Percentiles rank a stretch among this genome's conserved stretches.
Conservation (phyloP, 2,888 invertebrate genomes). For the Deilephila porcellus region DNA sequence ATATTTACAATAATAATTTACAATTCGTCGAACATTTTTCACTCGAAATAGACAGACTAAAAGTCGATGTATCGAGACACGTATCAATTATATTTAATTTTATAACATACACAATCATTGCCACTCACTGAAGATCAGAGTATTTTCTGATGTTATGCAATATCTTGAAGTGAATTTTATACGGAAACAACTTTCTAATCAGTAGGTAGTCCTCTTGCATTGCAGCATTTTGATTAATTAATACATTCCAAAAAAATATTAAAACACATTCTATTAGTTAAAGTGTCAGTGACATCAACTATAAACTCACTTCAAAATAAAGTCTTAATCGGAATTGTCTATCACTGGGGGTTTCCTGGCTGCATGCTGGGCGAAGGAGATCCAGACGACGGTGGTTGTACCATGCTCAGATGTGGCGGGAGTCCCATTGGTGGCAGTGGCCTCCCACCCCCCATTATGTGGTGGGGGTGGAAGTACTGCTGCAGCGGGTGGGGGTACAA, state of each 20-base stretch:
- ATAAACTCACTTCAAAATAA: slow-evolving; percentile 9
- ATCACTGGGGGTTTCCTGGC: slow-evolving; percentile 58
- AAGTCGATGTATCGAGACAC: slow-evolving; percentile 19
- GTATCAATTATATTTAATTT: neutral
- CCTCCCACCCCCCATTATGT: slow-evolving; percentile 83
- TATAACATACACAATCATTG: neutral
- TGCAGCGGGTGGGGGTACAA: slow-evolving; percentile 86
- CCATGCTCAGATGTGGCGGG: slow-evolving; percentile 74
- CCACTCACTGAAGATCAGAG: neutral
- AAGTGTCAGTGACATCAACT: neutral
- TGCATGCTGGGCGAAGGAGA: slow-evolving; percentile 77
- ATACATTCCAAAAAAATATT: slow-evolving; percentile 7
- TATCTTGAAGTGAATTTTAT: neutral
- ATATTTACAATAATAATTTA: slow-evolving; percentile 34
- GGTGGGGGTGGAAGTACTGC: slow-evolving; percentile 86
- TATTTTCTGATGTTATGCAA: neutral
- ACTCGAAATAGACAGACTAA: neutral
- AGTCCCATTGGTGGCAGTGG: slow-evolving; percentile 79
- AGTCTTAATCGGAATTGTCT: slow-evolving; percentile 37
- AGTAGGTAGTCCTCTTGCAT: neutral
- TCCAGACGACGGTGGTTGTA: slow-evolving; percentile 74
- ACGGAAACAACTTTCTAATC: too few species aligned
- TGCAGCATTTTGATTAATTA: neutral
- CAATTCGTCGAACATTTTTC: slow-evolving; percentile 21
- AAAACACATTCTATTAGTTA: neutral